These are phyloP conservation scores for Plemyria rubiginata DNA, from an alignment of 2,888 invertebrate genomes.

Conservation along the genomic window DNA sequence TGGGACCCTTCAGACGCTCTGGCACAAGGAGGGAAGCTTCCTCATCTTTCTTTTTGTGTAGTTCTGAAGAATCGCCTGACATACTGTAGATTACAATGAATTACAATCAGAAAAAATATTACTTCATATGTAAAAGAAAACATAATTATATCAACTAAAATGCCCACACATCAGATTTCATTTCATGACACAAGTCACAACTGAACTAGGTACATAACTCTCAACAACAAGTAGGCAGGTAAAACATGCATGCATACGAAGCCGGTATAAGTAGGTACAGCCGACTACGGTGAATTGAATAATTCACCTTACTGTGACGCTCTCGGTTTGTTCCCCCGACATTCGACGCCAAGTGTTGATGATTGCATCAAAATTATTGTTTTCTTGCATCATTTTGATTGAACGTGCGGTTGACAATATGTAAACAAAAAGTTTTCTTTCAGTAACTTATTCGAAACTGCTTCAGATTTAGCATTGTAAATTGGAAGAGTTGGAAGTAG, in stretches of 20 bases:
- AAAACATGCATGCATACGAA: constrained; percentile 22
- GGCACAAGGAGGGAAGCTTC: constrained; percentile 60
- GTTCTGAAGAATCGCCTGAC: constrained; percentile 71
- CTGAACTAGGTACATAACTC: constrained; percentile 1
- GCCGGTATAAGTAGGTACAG: constrained; percentile 37
- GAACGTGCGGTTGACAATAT: constrained; percentile 32
- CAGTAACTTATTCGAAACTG: background rate
- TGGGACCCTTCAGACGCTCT: constrained; percentile 52
- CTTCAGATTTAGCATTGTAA: no score
- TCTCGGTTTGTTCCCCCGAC: constrained; percentile 69
- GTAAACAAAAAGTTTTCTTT: constrained; percentile 39
- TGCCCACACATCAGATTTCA: constrained; percentile 24
- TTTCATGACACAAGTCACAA: constrained; percentile 19
- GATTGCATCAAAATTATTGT: constrained; percentile 75
- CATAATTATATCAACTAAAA: no score
- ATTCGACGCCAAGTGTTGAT: constrained; percentile 77
- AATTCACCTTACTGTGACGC: constrained; percentile 67
- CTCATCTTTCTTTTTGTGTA: constrained; percentile 70
- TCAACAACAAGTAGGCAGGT: constrained; percentile 38
- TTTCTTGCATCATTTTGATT: constrained; percentile 67
- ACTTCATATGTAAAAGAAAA: background rate
- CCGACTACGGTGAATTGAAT: constrained; percentile 31
- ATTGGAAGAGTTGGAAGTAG: no score
- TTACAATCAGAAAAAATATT: constrained; percentile 6
- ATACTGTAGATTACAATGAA: constrained; percentile 59